A percentile compares a stretch with the other conserved stretches of the same genome.
Conservation (phyloP, 1,140 invertebrate genomes). For the Dinothrombium tinctorium region DNA sequence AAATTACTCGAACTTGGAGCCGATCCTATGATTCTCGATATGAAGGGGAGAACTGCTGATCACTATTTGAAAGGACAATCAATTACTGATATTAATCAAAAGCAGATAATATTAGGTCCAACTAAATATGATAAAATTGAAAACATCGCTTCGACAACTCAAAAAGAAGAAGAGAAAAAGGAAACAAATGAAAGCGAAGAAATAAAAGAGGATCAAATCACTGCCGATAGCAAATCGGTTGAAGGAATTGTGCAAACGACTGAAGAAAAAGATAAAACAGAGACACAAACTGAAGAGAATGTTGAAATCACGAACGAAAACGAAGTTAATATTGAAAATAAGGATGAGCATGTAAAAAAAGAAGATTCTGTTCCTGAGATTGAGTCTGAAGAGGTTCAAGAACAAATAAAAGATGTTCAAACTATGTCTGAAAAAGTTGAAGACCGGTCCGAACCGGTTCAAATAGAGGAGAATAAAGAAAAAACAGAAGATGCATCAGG, state of each 20-base stretch:
- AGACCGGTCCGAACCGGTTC: too few relatives aligned
- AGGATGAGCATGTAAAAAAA: background rate
- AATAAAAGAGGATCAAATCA: background rate
- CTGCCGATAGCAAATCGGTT: background rate
- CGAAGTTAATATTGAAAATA: background rate
- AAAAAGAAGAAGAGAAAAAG: background rate
- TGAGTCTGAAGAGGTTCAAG: background rate
- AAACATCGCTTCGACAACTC: too few relatives aligned
- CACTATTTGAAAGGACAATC: conserved; percentile 13
- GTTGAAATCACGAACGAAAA: background rate
- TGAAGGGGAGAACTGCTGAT: conserved; percentile 18
- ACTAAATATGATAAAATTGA: too few relatives aligned
- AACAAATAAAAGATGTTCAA: background rate
- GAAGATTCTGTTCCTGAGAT: too few relatives aligned
- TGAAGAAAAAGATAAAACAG: background rate
- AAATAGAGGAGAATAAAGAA: too few relatives aligned
- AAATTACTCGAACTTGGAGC: conserved; percentile 14
- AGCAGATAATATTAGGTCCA: background rate
- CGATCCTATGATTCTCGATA: conserved; percentile 15
- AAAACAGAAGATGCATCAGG: background rate
- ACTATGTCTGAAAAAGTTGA: background rate
- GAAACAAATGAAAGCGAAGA: background rate
- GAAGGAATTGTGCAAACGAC: background rate
- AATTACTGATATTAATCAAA: background rate
- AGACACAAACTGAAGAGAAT: background rate